These are phyloP conservation scores for Monopterus albus DNA, from an alignment of 2,113 vertebrate species.

Conservation along the genomic window DNA sequence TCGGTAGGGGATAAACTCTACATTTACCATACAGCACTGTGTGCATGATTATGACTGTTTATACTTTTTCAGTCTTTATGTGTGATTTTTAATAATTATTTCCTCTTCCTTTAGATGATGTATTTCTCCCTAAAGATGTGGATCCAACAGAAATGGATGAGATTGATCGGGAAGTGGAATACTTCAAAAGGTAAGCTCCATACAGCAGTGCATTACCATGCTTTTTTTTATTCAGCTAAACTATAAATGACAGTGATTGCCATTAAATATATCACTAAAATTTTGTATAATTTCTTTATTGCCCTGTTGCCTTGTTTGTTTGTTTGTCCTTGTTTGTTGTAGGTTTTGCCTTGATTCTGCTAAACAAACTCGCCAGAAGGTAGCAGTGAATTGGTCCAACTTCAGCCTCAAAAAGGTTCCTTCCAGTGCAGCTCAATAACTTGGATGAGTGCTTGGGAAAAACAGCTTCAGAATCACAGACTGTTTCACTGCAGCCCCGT, in stretches of 20 bases:
- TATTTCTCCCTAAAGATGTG: conserved; percentile 97
- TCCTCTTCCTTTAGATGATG: conserved; percentile 87
- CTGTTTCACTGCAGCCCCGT: conserved; percentile 68
- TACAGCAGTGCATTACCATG: neutral
- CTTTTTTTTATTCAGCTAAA: neutral
- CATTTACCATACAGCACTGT: neutral
- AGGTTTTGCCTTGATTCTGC: conserved; percentile 99
- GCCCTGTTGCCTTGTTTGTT: neutral
- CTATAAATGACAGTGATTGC: neutral
- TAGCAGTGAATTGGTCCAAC: conserved; percentile 99
- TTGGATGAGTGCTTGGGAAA: conserved; percentile 64
- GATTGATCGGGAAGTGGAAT: conserved; percentile 97
- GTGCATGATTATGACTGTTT: neutral
- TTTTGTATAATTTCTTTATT: neutral
- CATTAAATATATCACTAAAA: neutral
- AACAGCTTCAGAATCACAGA: conserved; percentile 64
- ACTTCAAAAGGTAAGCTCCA: conserved; percentile 92
- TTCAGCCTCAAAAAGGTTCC: conserved; percentile 98
- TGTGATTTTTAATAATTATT: neutral
- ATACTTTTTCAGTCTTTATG: neutral
- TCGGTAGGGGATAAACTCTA: conserved; percentile 82
- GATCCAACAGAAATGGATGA: conserved; percentile 97
- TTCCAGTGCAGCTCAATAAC: conserved; percentile 95
- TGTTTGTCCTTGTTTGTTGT: conserved; percentile 15
- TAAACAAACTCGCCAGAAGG: conserved; percentile 98